Evolutionary conservation across 2,113 vertebrate species (phyloP), one percentile per base, ranked within the genome.

Genomic region (Corydoras sp.): DNA sequence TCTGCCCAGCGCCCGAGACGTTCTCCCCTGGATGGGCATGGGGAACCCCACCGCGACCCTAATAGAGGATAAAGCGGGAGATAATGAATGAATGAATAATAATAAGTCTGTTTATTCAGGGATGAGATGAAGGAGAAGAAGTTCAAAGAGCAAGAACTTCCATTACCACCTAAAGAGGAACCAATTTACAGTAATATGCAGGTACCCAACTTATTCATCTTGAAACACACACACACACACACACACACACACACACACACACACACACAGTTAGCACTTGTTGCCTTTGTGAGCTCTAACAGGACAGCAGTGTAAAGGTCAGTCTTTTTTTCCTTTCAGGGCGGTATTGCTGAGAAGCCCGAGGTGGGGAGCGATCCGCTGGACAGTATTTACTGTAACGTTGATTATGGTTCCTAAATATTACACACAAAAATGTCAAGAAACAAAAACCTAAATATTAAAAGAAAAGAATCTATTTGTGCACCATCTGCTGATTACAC

Each of bases 371-470:
- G 43, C 24, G 15, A 14, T 60, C 29, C 5, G 66, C 8, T 12
- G 50, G 71, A 73, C 32, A 73, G 43, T 18, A 24, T 73, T 15
- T 73, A 73, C 65, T 73, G 55, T 62, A 73, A 73, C 62, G 49
- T 73, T 61, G 30, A 7, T 5, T 72, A 9, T 50, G 10, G 9
- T n/a, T 18, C 13, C 43, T 30, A 61, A 64, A 4, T 32, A 3
- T 73, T 53, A 13, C 9, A 60, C 0, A 9, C 6, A 11, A 29
- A 29, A 56, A 5, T 35, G 9, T 13, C 18, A 24, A 24, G 18
- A 24, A 24, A 24, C 18, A 24, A 24, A 24, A 24, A 24, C 18
- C 18, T 24, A 29, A 31, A 18, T 43, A 43, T 8, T 5, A 43
- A 43, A 43, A 43, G 1, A 43, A 43, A 43, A 43, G 7, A 43